Conservation (phyloP, 2,113 vertebrate genomes). For the Lasiurus borealis region DNA sequence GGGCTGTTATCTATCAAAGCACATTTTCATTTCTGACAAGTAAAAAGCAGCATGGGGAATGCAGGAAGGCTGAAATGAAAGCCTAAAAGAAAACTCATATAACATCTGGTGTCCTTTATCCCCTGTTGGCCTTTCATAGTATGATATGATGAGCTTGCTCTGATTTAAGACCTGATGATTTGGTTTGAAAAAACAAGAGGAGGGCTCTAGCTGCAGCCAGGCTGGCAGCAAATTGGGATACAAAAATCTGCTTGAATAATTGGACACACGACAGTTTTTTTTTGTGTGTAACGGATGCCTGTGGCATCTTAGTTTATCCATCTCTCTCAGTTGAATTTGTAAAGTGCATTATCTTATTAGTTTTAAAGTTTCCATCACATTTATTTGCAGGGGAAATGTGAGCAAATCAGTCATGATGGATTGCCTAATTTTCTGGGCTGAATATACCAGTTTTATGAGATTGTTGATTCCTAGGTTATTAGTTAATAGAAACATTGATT, state of each 20-base stretch:
- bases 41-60: conserved; percentile 90
- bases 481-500: conserved; percentile 99
- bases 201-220: conserved; percentile 80
- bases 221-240: conserved; percentile 88
- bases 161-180: conserved; percentile 92
- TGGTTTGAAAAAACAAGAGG: conserved; percentile 87
- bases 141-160: conserved; percentile 90
- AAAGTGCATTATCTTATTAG: conserved; percentile 91
- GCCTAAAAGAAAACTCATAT: conserved; percentile 91
- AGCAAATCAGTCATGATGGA: conserved; percentile 98
- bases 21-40: conserved; percentile 92
- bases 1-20: conserved; percentile 92
- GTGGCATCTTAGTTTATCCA: conserved; percentile 88
- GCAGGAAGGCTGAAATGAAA: conserved; percentile 90
- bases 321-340: conserved; percentile 90
- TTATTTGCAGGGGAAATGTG: conserved; percentile 91
- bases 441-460: conserved; percentile 98
- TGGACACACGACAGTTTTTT: conserved; percentile 89
- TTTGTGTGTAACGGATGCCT: conserved; percentile 88
- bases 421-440: conserved; percentile 97
- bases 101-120: conserved; percentile 92
- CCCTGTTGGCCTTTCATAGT: conserved; percentile 90
- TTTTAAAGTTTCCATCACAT: conserved; percentile 92
- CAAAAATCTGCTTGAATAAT: conserved; percentile 90
- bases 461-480: conserved; percentile 98